A percentile compares a stretch with the other conserved stretches of the same genome.
Conservation (phyloP, 2,888 invertebrate genomes). For the Cataglyphis altisquamis region DNA sequence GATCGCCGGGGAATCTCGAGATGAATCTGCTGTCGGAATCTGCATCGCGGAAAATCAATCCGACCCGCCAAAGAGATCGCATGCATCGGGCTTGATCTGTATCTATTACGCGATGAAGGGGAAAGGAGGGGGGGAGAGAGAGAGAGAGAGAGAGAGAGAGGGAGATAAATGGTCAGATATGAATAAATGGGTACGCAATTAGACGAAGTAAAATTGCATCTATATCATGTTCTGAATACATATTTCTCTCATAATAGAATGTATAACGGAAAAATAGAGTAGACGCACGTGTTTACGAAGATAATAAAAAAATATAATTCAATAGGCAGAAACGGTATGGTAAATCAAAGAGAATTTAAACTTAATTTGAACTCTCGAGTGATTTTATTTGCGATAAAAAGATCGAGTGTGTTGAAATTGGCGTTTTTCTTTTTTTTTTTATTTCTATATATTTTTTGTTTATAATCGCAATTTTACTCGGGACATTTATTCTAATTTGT, state of each 20-base stretch:
- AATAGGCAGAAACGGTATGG: neutral
- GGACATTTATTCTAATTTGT: neutral
- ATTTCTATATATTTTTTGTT: neutral
- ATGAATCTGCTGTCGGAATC: conserved; percentile 26
- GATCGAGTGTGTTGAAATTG: neutral
- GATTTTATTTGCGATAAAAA: conserved; percentile 6
- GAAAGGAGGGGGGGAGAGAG: neutral
- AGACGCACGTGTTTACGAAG: neutral
- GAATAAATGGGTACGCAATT: conserved; percentile 6
- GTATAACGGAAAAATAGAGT: neutral
- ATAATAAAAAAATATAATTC: neutral
- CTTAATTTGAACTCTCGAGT: neutral
- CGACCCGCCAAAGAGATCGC: conserved; percentile 40
- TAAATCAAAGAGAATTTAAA: conserved; percentile 1
- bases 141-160: neutral
- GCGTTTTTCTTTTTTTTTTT: neutral
- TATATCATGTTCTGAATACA: neutral
- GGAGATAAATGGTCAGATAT: conserved; percentile 13
- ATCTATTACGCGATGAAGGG: conserved; percentile 44
- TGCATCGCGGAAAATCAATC: conserved; percentile 58
- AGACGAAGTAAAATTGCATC: conserved; percentile 34
- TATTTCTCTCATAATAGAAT: neutral
- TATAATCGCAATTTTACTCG: neutral
- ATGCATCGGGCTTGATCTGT: conserved; percentile 48
- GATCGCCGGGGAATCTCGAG: conserved; percentile 50